Evolutionary conservation across 2,797 vertebrate species (phyloP), one percentile per base, ranked within the genome.

Genomic region (Ctenosaura bakeri): DNA sequence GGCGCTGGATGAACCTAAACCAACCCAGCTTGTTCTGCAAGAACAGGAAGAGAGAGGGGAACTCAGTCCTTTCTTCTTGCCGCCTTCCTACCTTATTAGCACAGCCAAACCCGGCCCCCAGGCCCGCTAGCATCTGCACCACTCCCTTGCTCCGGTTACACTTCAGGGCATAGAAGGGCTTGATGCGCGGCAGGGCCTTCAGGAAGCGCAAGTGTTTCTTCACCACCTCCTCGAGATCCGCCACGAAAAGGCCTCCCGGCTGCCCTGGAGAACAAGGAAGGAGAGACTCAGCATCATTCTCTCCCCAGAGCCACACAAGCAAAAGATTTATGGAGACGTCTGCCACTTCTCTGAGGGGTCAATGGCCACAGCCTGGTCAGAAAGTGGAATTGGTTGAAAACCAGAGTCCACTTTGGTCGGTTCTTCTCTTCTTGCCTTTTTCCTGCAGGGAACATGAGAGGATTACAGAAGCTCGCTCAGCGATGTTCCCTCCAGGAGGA

Each of bases 61-160:
- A 20, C 20, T 54, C 8, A 4, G 0, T 0, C 1, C 16, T 18
- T 35, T 85, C 50, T 52, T 1, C 22, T 64, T 35, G 24, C 71
- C 6, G 46, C 3, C 0, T 6, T 83, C 93, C 90, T 96, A 98
- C 98, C 97, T 98, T 98, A 95, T 91, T 98, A 87, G 97, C 94
- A 92, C 98, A 98, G 95, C 98, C 97, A 90, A 98, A 98, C 6
- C 98, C 98, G 4, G 97, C 94, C 26, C 97, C 98, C 94, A 98
- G 94, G 94, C 97, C 94, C 0, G 95, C 97, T 93, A 98, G 96
- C 91, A 96, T 96, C 95, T 95, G 96, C 3, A 98, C 83, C 93
- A 98, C 97, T 0, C 97, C 97, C 0, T 89, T 95, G 6, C 95
- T 96, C 96, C 95, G 50, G 38, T 98, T 98, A 95, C 98, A 98